phyloP scores from a whole-genome alignment of 2,888 invertebrate species.

The Conomelus anceps region DNA sequence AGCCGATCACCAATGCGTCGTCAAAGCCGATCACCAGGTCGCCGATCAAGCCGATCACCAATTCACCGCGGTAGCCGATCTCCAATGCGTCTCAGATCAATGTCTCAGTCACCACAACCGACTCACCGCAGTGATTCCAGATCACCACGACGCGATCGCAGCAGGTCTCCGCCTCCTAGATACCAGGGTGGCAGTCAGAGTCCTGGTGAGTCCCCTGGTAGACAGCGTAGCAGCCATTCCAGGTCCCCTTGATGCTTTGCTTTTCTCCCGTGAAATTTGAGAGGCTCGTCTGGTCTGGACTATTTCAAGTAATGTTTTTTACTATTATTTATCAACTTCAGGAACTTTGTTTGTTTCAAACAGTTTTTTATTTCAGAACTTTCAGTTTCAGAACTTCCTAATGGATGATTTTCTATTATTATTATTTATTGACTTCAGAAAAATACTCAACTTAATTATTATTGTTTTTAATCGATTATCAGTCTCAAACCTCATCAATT shows the following conservation, averaged over 20 bases:
- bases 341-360: no score
- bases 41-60: slow-evolving; percentile 44
- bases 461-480: no score
- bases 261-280: neutral
- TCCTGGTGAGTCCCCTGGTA: slow-evolving; percentile 18
- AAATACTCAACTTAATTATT: no score
- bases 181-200: slow-evolving; percentile 25
- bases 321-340: no score
- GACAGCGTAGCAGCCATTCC: slow-evolving; percentile 23
- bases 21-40: slow-evolving; percentile 39
- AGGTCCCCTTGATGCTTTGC: neutral
- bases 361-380: no score
- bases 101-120: slow-evolving; percentile 10
- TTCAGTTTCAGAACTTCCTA: no score
- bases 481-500: no score
- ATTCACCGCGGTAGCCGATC: slow-evolving; percentile 42
- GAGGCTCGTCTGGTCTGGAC: neutral
- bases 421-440: no score
- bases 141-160: neutral
- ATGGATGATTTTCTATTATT: no score
- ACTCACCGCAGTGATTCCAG: neutral
- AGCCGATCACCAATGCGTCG: slow-evolving; percentile 47
- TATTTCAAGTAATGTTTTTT: no score
- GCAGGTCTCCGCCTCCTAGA: slow-evolving; percentile 21
- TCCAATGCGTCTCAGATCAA: slow-evolving; percentile 26